phyloP scores from a whole-genome alignment of 2,888 invertebrate genomes.

The Bedellia somnulentella region DNA sequence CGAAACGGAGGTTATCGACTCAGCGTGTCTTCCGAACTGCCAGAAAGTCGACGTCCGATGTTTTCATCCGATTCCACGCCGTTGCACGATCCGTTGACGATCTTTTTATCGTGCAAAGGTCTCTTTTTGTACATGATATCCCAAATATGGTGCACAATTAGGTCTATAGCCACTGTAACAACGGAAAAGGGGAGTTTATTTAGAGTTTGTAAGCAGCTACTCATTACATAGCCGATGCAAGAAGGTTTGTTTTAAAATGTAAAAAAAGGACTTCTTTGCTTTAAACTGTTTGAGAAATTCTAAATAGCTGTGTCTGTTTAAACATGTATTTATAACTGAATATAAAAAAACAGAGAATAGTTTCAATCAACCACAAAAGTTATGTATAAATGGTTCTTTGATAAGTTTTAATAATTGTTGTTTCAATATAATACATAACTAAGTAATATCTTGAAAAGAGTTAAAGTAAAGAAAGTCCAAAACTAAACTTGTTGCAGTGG shows the following conservation, averaged over 20 bases:
- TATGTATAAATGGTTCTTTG: no score
- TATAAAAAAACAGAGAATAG: no score
- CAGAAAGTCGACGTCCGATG: constrained; percentile 36
- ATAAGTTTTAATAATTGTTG: no score
- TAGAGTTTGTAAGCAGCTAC: constrained; percentile 15
- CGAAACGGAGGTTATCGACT: constrained; percentile 48
- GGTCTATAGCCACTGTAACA: constrained; percentile 98
- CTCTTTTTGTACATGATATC: constrained; percentile 79
- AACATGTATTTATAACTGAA: no score
- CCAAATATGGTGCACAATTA: constrained; percentile 99
- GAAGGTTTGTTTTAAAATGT: constrained; percentile 12
- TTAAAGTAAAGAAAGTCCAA: no score
- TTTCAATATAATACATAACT: no score
- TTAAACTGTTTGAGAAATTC: no score
- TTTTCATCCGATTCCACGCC: constrained; percentile 31
- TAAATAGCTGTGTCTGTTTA: no score
- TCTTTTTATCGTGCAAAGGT: constrained; percentile 17
- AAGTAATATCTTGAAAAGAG: no score
- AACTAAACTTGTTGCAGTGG: no score
- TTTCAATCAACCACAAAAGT: no score
- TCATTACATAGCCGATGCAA: constrained; percentile 62
- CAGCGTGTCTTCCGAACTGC: constrained; percentile 51
- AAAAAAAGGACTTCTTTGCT: background rate
- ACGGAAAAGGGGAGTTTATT: constrained; percentile 48
- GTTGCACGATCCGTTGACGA: constrained; percentile 36